Conservation (phyloP, 1,140 invertebrate species). For the Procambarus virginalis region DNA sequence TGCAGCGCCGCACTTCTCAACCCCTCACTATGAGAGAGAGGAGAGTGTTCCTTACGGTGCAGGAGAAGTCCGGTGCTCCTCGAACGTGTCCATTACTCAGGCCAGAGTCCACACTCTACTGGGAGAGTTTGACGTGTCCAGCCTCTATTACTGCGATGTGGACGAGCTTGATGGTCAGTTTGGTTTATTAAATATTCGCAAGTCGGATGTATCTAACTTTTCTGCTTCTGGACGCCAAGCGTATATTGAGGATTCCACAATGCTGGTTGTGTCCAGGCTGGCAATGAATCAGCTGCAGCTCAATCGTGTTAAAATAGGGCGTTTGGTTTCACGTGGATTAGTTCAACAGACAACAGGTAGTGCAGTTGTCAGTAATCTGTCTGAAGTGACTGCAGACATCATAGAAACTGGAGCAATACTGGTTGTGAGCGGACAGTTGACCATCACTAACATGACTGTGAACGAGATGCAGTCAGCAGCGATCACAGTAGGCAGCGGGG, state of each 20-base stretch:
- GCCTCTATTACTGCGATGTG: neutral
- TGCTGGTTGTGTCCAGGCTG: neutral
- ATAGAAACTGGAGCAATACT: neutral
- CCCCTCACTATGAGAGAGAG: neutral
- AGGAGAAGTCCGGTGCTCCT: neutral
- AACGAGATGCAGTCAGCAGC: neutral
- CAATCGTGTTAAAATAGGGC: neutral
- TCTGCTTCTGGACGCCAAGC: neutral
- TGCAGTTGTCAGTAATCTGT: neutral
- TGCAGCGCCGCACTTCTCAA: neutral
- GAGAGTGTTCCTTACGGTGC: neutral
- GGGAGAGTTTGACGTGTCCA: constrained; percentile 11
- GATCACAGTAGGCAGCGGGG: neutral
- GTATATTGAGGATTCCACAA: constrained; percentile 13
- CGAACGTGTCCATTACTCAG: constrained; percentile 15
- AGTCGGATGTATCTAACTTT: neutral
- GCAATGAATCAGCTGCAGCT: neutral
- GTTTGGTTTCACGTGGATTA: neutral
- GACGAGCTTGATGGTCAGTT: neutral
- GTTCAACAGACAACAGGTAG: neutral
- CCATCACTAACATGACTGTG: constrained; percentile 11
- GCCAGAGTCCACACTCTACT: constrained; percentile 6
- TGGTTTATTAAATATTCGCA: neutral
- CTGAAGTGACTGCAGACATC: neutral
- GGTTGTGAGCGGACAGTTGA: neutral